Evolutionary conservation across 2,113 vertebrate genomes (phyloP), one percentile per base, ranked within the genome.

Genomic region (Elachura formosa): DNA sequence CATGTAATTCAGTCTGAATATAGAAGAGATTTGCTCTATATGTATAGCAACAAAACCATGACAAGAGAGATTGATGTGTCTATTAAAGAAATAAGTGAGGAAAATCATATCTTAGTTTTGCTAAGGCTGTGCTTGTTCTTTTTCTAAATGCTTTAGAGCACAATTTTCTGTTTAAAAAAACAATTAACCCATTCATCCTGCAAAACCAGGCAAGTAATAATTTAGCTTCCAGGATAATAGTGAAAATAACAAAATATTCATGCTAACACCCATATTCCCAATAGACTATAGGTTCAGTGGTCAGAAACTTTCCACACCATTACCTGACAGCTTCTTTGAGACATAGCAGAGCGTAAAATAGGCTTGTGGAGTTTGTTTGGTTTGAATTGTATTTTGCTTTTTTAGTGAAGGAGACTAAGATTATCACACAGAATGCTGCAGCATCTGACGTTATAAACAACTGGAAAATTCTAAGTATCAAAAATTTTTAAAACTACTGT

Each of bases 61-160:
- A 91, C 87, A 91, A 59, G 31, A 40, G 78, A 96, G 82, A 96
- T 93, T 93, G 84, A 95, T 95, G 58, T 77, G 11, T 87, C 54
- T 69, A 91, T 95, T 93, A 90, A 94, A 73, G 80, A 86, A 94
- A 56, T 85, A 94, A 94, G 76, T 67, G 82, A 90, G 23, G 71
- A 54, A 93, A 94, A 95, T 87, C 5, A n/a, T 93, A 73, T 74
- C 49, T 94, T 79, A 67, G 48, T 82, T 91, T 89, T 81, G 14
- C 20, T 87, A 72, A 68, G 45, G 9, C 29, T 85, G 17, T 38
- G 16, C 22, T 81, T 74, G 49, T 66, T 94, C 25, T 74, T 20
- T 48, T 85, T 73, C 41, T 75, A 52, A 81, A 51, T 51, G 46
- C 19, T 67, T 84, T 20, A 33, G n/a, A 82, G 36, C 31, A n/a